A percentile compares a stretch with the other conserved stretches of the same genome.
Evolutionary conservation across 1,140 invertebrate species (phyloP).

Genomic region (Saccostrea echinata): DNA sequence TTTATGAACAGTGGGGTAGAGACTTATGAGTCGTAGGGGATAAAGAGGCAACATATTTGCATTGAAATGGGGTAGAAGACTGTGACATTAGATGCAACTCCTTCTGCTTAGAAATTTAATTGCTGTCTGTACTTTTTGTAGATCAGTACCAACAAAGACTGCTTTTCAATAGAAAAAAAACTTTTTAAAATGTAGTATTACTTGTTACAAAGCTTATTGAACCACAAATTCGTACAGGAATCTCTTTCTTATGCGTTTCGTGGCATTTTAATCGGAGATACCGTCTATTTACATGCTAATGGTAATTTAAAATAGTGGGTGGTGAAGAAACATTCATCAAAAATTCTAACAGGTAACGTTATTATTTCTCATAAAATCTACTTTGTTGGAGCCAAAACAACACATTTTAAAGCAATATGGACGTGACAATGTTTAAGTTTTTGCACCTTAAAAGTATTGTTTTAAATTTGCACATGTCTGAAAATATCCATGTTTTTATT

Average conservation of each 20-base stretch:
- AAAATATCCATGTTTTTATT: not conserved
- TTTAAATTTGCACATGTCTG: no score
- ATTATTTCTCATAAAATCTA: not conserved
- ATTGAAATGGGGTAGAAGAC: no score
- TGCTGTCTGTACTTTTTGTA: no score
- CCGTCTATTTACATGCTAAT: not conserved
- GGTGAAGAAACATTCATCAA: not conserved
- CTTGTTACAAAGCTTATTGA: not conserved
- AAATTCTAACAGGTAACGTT: not conserved
- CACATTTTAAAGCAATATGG: not conserved
- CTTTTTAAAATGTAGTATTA: no score
- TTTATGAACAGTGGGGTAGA: no score
- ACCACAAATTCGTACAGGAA: not conserved
- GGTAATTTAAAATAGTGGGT: not conserved
- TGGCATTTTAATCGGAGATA: not conserved
- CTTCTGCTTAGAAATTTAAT: no score
- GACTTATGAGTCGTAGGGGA: no score
- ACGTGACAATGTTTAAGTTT: not conserved
- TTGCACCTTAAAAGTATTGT: not conserved
- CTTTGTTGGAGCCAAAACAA: not conserved
- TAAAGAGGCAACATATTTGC: no score
- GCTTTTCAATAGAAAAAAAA: no score
- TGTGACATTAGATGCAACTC: no score
- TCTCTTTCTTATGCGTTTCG: not conserved
- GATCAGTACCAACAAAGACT: no score